Conservation (phyloP, 2,888 invertebrate species). For the Carterocephalus palaemon region DNA sequence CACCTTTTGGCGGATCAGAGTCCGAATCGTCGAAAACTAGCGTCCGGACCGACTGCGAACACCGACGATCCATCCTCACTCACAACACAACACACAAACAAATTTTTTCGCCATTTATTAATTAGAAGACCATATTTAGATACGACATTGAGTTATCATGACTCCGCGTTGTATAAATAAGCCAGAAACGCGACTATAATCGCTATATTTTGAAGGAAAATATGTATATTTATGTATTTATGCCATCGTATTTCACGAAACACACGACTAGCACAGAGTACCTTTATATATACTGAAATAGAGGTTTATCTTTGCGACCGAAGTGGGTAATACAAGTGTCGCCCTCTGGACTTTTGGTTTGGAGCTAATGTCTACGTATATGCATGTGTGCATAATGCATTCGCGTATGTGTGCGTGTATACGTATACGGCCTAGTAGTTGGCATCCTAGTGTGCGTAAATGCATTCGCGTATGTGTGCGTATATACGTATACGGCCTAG, state of each 20-base stretch:
- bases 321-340: too few species aligned
- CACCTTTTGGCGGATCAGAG: conserved; percentile 70
- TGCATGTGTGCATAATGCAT: too few species aligned
- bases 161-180: conserved; percentile 33
- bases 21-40: conserved; percentile 87
- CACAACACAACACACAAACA: conserved; percentile 65
- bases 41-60: conserved; percentile 86
- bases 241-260: conserved; percentile 60
- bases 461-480: too few species aligned
- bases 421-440: too few species aligned
- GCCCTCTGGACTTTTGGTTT: too few species aligned
- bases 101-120: conserved; percentile 66
- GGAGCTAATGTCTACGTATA: too few species aligned
- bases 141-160: conserved; percentile 42
- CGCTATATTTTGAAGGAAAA: conserved; percentile 28
- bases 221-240: conserved; percentile 43
- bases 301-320: too few species aligned
- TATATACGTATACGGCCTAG: too few species aligned
- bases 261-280: too few species aligned
- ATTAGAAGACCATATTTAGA: conserved; percentile 39
- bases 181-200: conserved; percentile 16
- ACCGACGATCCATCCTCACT: conserved; percentile 76
- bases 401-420: too few species aligned
- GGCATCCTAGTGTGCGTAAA: too few species aligned
- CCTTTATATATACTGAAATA: too few species aligned